These are phyloP conservation scores for Gallirallus australis DNA, from an alignment of 2,797 vertebrate genomes.

Conservation along the genomic window DNA sequence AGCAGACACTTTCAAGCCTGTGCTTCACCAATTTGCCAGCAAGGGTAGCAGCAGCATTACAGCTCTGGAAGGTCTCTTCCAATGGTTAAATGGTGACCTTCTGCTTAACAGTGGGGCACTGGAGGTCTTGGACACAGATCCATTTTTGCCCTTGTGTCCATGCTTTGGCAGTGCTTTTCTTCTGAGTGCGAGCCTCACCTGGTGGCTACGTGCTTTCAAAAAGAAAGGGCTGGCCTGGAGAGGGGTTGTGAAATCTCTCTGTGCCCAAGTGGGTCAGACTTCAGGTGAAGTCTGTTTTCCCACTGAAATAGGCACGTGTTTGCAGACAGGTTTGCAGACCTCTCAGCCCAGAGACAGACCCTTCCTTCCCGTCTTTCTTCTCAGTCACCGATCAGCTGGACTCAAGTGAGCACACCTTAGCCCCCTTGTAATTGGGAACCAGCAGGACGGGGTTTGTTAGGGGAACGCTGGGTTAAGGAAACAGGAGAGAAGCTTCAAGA, in stretches of 20 bases:
- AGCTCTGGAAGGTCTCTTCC: neutral
- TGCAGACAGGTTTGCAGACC: neutral
- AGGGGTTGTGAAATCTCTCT: neutral
- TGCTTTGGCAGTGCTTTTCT: neutral
- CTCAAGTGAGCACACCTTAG: neutral
- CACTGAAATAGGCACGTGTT: neutral
- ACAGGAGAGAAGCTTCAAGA: neutral
- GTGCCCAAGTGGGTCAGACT: accelerated
- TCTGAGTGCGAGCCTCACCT: neutral
- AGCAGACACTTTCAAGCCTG: neutral
- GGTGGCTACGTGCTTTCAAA: neutral
- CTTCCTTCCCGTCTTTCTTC: neutral
- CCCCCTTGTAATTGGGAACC: neutral
- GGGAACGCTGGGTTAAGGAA: neutral
- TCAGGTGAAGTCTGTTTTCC: neutral
- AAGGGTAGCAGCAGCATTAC: neutral
- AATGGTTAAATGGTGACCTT: neutral
- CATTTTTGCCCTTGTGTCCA: neutral
- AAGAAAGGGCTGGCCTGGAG: neutral
- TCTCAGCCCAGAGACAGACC: neutral
- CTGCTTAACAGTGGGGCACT: neutral
- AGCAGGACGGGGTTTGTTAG: neutral
- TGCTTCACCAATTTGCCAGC: neutral
- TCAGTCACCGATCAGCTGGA: neutral
- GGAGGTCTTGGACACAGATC: neutral